A percentile compares a stretch with the other conserved stretches of the same genome.
Conservation (phyloP, 2,888 invertebrate species). For the Limnephilus rhombicus region DNA sequence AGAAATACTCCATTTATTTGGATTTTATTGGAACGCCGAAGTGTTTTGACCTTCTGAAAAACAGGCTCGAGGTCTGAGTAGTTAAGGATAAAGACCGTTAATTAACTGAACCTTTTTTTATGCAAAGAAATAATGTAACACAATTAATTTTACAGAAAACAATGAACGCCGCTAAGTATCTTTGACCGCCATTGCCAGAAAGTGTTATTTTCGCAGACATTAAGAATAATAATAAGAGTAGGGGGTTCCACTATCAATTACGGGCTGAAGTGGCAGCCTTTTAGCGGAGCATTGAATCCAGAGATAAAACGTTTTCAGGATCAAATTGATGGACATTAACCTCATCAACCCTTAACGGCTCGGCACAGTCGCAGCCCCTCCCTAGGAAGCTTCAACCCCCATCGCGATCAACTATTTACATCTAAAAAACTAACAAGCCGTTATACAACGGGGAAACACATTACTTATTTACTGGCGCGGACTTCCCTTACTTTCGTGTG, state of each 20-base stretch:
- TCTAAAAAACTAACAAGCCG: background rate
- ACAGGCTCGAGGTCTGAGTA: too few relatives aligned
- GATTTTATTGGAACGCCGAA: too few relatives aligned
- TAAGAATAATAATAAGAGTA: constrained; percentile 49
- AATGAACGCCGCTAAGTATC: background rate
- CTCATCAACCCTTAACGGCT: background rate
- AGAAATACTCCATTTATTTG: too few relatives aligned
- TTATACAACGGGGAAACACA: background rate
- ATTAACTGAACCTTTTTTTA: background rate
- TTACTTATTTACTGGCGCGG: background rate
- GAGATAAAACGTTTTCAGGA: constrained; percentile 56
- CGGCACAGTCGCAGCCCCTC: background rate
- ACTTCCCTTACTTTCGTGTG: background rate
- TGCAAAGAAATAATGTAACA: background rate
- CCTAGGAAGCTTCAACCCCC: background rate
- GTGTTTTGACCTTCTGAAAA: too few relatives aligned
- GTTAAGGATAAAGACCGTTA: background rate
- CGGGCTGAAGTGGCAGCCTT: constrained; percentile 53
- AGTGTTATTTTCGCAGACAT: constrained; percentile 50
- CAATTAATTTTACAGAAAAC: background rate
- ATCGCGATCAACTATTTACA: background rate
- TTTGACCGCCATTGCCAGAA: background rate
- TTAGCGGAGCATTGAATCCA: constrained; percentile 59
- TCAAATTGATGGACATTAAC: constrained; percentile 58
- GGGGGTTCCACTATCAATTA: constrained; percentile 61